Evolutionary conservation across 2,797 vertebrate genomes (phyloP), one percentile per base, ranked within the genome.

Genomic region (Microhierax caerulescens): DNA sequence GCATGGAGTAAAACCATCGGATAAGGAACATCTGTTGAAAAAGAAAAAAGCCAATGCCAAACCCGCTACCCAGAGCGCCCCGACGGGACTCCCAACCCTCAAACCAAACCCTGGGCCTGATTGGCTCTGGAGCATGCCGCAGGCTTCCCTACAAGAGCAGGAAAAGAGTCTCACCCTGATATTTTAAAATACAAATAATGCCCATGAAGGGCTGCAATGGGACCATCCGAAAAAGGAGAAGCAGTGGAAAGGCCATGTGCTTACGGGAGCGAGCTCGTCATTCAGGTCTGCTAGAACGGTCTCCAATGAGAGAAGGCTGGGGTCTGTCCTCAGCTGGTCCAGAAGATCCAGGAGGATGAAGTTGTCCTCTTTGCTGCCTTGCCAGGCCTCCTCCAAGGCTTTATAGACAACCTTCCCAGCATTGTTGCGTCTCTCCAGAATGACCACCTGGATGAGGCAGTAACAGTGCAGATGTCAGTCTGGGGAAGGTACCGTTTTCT

Each of bases 251-350:
- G 10, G 61, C n/a, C 1, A 1, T 0, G 14, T 22, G 97, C 99
- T 95, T 96, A 99, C 99, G 0, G 99, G 99, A 47, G 99, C 99
- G 5, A 99, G 99, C 96, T 99, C 99, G 0, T 99, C 99, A 1
- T 98, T 99, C 95, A 99, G 97, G 93, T 99, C 99, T 0, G 98
- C 98, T 91, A 99, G 98, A 69, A 98, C 95, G 1, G 99, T 98
- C 15, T 99, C 99, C 0, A 98, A 98, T 25, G 98, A 98, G 45
- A 99, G 99, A 48, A 99, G 97, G 34, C 98, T 98, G 0, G 99
- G 98, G 82, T 99, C 99, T 83, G 98, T 99, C 88, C 99, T 98
- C 57, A 99, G 98, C 34, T 98, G 98, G 88, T 99, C 98, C 85
- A 99, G 97, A 73, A 99, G 98, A 76, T 99, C 98, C 97, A 98